phyloP scores from a whole-genome alignment of 2,888 invertebrate genomes.

The Eustalomyia histrio region DNA sequence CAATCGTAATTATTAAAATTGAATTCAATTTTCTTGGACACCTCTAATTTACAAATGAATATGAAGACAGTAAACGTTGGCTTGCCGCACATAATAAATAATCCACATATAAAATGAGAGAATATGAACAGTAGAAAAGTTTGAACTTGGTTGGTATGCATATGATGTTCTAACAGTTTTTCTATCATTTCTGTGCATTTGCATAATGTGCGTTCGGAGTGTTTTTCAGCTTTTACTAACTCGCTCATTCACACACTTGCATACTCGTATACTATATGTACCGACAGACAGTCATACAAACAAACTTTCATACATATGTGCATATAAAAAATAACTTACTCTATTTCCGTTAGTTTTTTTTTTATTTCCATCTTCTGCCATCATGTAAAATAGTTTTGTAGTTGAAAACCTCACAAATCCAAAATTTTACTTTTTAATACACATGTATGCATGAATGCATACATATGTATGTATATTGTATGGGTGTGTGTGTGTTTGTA shows the following conservation, averaged over 20 bases:
- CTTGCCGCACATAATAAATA: constrained; percentile 6
- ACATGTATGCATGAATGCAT: constrained; percentile 10
- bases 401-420: constrained; percentile 16
- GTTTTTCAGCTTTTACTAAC: constrained; percentile 1
- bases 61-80: neutral
- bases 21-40: too few relatives aligned
- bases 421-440: constrained; percentile 26
- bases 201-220: constrained; percentile 42
- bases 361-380: neutral
- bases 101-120: neutral
- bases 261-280: neutral
- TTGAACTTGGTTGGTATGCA: constrained; percentile 46
- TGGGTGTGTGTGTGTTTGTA: neutral
- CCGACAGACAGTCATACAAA: too few relatives aligned
- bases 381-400: constrained; percentile 14
- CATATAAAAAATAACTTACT: neutral
- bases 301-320: too few relatives aligned
- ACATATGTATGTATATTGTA: neutral
- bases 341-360: neutral
- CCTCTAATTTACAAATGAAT: too few relatives aligned
- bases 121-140: neutral
- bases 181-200: constrained; percentile 42
- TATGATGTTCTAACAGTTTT: constrained; percentile 42
- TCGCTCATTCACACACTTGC: neutral
- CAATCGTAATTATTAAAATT: too few relatives aligned